These are phyloP conservation scores for Temnothorax rugatulus DNA, from an alignment of 2,888 invertebrate genomes.

Conservation along the genomic window DNA sequence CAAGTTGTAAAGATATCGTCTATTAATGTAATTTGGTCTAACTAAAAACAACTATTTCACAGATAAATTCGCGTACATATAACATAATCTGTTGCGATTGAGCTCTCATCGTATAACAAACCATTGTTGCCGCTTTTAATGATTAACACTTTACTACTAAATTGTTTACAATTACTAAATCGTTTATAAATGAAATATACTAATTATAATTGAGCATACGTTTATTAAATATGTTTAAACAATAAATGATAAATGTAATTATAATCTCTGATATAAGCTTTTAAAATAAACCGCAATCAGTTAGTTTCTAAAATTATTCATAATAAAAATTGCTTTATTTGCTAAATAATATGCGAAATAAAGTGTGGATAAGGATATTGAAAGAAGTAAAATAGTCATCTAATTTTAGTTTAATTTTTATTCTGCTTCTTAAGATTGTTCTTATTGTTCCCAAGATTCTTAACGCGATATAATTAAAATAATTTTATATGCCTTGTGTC, in stretches of 20 bases:
- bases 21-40: background rate
- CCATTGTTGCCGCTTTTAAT: background rate
- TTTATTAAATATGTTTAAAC: background rate
- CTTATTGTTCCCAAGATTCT: background rate
- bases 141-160: background rate
- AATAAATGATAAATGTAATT: constrained; percentile 2
- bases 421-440: background rate
- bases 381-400: background rate
- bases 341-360: background rate
- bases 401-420: background rate
- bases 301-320: background rate
- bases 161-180: background rate
- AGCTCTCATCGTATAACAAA: background rate
- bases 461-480: constrained; percentile 10
- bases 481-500: background rate
- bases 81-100: background rate
- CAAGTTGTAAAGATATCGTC: constrained; percentile 7
- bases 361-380: background rate
- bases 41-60: background rate
- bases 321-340: background rate
- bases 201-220: background rate
- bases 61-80: background rate
- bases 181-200: background rate
- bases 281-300: background rate
- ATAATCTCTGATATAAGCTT: background rate